These are phyloP conservation scores for Glossophaga mutica DNA, from an alignment of 2,797 vertebrate species.

Conservation along the genomic window DNA sequence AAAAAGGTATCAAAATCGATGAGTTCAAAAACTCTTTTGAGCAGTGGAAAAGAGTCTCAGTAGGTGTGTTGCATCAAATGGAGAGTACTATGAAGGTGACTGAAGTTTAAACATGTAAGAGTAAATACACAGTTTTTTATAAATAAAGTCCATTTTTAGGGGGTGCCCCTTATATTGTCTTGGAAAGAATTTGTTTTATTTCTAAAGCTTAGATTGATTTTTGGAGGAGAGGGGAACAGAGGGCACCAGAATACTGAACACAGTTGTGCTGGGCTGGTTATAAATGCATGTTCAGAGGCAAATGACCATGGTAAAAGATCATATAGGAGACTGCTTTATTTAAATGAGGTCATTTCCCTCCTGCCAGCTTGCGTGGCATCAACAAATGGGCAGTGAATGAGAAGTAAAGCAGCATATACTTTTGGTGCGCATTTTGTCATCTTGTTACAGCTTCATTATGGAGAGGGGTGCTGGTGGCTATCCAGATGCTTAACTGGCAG, in stretches of 20 bases:
- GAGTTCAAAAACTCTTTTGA: not conserved
- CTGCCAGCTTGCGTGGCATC: not conserved
- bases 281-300: not conserved
- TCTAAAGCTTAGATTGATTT: not conserved
- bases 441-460: not conserved
- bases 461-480: not conserved
- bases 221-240: not conserved
- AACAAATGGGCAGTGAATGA: not conserved
- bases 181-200: not conserved
- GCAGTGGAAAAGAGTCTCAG: not conserved
- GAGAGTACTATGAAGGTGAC: not conserved
- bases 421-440: not conserved
- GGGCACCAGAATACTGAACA: not conserved
- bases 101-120: not conserved
- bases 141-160: not conserved
- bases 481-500: constrained; percentile 28
- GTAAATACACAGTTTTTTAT: not conserved
- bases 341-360: constrained; percentile 32
- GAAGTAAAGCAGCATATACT: not conserved
- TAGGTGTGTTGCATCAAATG: not conserved
- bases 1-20: not conserved
- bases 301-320: not conserved
- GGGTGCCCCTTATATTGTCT: not conserved
- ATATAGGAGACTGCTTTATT: not conserved
- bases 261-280: not conserved